Conservation (phyloP, 2,797 vertebrate genomes). For the Sebastes vulpes region DNA sequence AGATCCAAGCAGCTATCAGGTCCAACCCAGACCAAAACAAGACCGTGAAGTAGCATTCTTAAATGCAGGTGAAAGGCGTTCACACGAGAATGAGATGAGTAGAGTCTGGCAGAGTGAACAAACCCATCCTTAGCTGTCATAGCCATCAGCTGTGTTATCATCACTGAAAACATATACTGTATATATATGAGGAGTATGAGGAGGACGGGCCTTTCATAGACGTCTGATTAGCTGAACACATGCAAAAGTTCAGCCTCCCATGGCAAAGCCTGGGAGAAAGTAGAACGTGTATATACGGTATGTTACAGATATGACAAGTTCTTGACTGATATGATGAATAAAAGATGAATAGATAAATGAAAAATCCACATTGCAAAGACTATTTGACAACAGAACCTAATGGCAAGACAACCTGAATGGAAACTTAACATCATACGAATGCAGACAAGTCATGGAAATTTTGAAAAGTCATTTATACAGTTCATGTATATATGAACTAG, state of each 20-base stretch:
- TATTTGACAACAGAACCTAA: not conserved
- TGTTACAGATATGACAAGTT: not conserved
- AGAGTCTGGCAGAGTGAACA: not conserved
- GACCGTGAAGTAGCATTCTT: not conserved
- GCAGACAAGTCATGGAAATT: conserved; percentile 5
- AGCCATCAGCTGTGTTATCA: not conserved
- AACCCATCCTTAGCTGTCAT: not conserved
- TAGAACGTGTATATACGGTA: not conserved
- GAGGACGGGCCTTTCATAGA: not conserved
- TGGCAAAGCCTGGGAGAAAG: not conserved
- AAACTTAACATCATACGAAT: not conserved
- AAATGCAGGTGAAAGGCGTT: not conserved
- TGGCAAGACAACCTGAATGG: not conserved
- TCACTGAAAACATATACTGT: not conserved
- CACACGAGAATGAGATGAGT: not conserved
- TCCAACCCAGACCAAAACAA: not conserved
- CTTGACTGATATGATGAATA: not conserved
- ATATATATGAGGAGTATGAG: not conserved
- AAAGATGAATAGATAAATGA: not conserved
- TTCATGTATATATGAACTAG: conserved; percentile 14
- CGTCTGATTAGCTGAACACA: not conserved
- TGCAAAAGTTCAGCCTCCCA: not conserved
- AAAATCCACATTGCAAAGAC: not conserved
- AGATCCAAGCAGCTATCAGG: not conserved
- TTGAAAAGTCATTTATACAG: not conserved